Evolutionary conservation across 2,113 vertebrate genomes (phyloP).

Genomic region (Gymnorhina tibicen): DNA sequence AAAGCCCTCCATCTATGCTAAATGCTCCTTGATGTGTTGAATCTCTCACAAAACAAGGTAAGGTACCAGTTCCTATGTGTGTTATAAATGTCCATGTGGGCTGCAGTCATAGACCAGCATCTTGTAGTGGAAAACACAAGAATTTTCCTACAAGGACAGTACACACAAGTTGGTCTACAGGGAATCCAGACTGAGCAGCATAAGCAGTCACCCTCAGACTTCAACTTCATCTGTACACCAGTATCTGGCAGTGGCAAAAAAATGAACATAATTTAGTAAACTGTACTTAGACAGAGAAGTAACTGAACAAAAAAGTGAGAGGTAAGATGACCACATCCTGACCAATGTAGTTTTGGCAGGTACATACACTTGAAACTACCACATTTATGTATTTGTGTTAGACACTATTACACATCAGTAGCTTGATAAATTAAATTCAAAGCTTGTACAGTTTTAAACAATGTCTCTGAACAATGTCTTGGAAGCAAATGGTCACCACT

Average conservation of each 20-base stretch:
- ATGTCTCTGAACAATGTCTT: background rate
- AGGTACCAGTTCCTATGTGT: fast-evolving
- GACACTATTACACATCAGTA: background rate
- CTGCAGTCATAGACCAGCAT: background rate
- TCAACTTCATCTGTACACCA: background rate
- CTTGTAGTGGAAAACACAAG: background rate
- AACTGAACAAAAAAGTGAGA: background rate
- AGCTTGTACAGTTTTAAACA: background rate
- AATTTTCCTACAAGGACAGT: background rate
- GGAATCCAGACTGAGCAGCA: background rate
- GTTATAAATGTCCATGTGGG: fast-evolving
- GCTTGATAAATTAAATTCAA: background rate
- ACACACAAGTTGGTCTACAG: background rate
- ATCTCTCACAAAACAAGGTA: background rate
- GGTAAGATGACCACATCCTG: background rate
- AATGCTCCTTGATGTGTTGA: background rate
- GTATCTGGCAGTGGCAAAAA: background rate
- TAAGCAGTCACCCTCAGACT: background rate
- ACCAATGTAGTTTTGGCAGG: background rate
- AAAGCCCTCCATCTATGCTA: background rate
- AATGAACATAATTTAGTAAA: background rate
- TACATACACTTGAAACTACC: background rate
- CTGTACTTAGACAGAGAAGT: background rate
- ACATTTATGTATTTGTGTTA: background rate
- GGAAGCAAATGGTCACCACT: background rate